These are phyloP conservation scores for Drosophila mayaguana DNA, from an alignment of 2,888 invertebrate genomes.

Conservation along the genomic window DNA sequence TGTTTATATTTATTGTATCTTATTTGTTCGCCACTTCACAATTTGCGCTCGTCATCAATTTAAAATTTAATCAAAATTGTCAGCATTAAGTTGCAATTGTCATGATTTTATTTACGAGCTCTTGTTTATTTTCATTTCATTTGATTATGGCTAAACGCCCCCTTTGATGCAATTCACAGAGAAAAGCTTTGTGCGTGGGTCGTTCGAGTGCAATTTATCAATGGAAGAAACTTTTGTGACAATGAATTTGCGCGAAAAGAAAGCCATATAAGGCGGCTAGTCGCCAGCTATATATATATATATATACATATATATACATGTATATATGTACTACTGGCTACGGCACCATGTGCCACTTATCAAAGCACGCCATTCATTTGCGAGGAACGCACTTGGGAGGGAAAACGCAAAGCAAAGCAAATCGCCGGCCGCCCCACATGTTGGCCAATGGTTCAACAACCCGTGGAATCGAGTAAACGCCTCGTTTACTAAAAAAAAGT, in stretches of 20 bases:
- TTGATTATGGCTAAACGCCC: conserved; percentile 34
- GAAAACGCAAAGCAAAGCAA: conserved; percentile 26
- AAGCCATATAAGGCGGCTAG: conserved; percentile 52
- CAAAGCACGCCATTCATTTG: conserved; percentile 63
- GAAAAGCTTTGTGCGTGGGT: conserved; percentile 11
- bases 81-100: conserved; percentile 34
- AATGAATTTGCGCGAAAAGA: conserved; percentile 49
- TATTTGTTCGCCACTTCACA: background rate
- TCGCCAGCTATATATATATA: background rate
- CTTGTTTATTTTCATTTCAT: background rate
- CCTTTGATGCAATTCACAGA: conserved; percentile 34
- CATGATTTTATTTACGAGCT: conserved; percentile 9
- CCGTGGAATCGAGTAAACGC: conserved; percentile 47
- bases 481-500: conserved; percentile 41
- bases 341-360: conserved; percentile 56
- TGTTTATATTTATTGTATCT: background rate
- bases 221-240: conserved; percentile 32
- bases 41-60: conserved; percentile 16
- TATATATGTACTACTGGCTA: background rate
- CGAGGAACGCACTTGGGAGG: conserved; percentile 34
- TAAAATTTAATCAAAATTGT: conserved; percentile 25
- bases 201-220: conserved; percentile 41
- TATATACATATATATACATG: background rate
- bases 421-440: conserved; percentile 54
- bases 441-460: conserved; percentile 53